Evolutionary conservation across 2,888 invertebrate species (phyloP).

Genomic region (Augochlorella aurata): DNA sequence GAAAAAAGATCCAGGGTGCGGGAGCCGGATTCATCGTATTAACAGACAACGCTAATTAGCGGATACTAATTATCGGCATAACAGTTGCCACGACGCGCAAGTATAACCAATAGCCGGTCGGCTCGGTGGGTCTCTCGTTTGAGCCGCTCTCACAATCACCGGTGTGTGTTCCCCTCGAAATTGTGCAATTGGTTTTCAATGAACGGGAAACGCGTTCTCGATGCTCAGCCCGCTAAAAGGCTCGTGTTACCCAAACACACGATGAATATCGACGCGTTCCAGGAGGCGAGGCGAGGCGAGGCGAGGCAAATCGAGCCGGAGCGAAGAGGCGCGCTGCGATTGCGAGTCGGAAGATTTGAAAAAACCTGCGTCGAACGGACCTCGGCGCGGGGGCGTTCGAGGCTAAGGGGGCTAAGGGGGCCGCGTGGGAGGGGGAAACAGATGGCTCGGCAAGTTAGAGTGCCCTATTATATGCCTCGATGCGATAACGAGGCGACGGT

Average conservation of each 20-base stretch:
- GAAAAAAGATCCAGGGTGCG: neutral
- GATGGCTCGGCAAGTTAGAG: slow-evolving; percentile 61
- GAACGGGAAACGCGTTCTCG: slow-evolving; percentile 31
- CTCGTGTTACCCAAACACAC: slow-evolving; percentile 52
- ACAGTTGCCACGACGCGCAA: slow-evolving; percentile 33
- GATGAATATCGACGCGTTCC: slow-evolving; percentile 48
- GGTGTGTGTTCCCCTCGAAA: slow-evolving; percentile 27
- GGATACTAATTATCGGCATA: slow-evolving; percentile 52
- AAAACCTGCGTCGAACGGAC: slow-evolving; percentile 35
- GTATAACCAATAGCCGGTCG: slow-evolving; percentile 45
- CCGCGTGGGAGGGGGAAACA: slow-evolving; percentile 40
- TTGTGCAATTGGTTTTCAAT: slow-evolving; percentile 59
- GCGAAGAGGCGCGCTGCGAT: no score
- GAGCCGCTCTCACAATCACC: slow-evolving; percentile 33
- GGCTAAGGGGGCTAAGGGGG: no score
- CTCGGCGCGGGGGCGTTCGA: neutral
- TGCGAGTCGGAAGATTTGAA: slow-evolving; percentile 38
- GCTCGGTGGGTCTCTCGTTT: slow-evolving; percentile 13
- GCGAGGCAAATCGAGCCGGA: no score
- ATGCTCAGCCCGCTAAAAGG: slow-evolving; percentile 44
- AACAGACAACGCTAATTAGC: slow-evolving; percentile 54
- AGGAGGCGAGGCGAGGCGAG: slow-evolving; percentile 1
- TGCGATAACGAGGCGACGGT: slow-evolving; percentile 62
- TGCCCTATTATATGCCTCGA: slow-evolving; percentile 66
- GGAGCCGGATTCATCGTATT: slow-evolving; percentile 29